These are phyloP conservation scores for Polylopha cassiicola DNA, from an alignment of 2,888 invertebrate species.

Conservation along the genomic window DNA sequence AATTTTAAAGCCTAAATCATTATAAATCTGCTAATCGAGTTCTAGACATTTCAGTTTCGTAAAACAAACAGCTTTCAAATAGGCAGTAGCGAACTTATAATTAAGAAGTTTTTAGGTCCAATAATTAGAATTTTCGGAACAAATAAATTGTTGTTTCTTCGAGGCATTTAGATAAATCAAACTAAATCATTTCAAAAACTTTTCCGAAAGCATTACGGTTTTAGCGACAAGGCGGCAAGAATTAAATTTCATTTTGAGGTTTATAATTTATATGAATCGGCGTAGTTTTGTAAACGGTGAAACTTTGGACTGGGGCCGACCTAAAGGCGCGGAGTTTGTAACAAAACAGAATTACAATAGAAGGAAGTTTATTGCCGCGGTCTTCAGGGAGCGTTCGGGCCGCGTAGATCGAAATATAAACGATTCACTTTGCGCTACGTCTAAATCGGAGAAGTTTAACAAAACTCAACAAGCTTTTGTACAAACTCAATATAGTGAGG, in stretches of 20 bases:
- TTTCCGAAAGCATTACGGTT: constrained; percentile 19
- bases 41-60: no score
- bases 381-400: constrained; percentile 38
- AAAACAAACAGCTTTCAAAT: no score
- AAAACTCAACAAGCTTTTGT: constrained; percentile 32
- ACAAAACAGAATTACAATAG: constrained; percentile 63
- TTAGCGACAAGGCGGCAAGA: constrained; percentile 38
- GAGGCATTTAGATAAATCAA: background rate
- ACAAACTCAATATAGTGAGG: constrained; percentile 36
- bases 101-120: no score
- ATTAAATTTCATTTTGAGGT: constrained; percentile 56
- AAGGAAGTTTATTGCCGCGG: constrained; percentile 50
- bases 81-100: no score
- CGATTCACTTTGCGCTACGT: constrained; percentile 45
- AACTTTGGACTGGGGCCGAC: constrained; percentile 49
- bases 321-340: constrained; percentile 49
- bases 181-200: constrained; percentile 14
- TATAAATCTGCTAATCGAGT: no score
- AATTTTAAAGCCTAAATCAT: no score
- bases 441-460: constrained; percentile 44
- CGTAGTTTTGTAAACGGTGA: constrained; percentile 50
- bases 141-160: no score
- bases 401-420: constrained; percentile 55
- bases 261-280: constrained; percentile 57
- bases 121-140: no score